Evolutionary conservation across 2,888 invertebrate species (phyloP).

Genomic region (Venusia cambrica): DNA sequence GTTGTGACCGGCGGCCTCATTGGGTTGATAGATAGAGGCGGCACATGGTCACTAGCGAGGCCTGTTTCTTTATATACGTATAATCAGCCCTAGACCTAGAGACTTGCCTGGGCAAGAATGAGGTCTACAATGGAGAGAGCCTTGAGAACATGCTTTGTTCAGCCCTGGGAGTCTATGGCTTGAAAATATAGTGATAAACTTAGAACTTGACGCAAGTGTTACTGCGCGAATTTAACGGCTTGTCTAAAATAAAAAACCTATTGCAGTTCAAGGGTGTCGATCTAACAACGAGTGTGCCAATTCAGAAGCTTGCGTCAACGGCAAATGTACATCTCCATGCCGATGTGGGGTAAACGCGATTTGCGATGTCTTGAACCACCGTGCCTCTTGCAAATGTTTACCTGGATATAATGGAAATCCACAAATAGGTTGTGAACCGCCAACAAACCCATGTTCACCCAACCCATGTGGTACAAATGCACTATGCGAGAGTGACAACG

Average conservation of each 20-base stretch:
- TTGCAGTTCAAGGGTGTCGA: conserved; percentile 85
- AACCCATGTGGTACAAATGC: conserved; percentile 95
- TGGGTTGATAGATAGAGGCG: no score
- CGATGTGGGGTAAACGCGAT: conserved; percentile 89
- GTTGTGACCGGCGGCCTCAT: no score
- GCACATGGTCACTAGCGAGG: no score
- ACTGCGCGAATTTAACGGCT: background rate
- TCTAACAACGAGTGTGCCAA: conserved; percentile 86
- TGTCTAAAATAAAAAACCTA: background rate
- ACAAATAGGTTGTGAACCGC: conserved; percentile 84
- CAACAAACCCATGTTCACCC: conserved; percentile 89
- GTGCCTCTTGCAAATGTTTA: conserved; percentile 90
- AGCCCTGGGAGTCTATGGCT: no score
- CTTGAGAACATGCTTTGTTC: no score
- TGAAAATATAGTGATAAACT: no score
- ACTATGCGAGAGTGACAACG: conserved; percentile 90
- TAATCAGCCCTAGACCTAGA: no score
- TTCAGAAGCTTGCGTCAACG: conserved; percentile 89
- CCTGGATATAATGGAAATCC: conserved; percentile 91
- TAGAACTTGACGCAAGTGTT: no score
- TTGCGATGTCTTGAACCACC: conserved; percentile 90
- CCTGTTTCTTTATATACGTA: no score
- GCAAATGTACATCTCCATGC: conserved; percentile 88
- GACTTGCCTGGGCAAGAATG: no score
- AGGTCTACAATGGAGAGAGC: no score